Base-by-base conservation (phyloP, 2,113 vertebrate genomes). In the Bubo blakistoni region DNA sequence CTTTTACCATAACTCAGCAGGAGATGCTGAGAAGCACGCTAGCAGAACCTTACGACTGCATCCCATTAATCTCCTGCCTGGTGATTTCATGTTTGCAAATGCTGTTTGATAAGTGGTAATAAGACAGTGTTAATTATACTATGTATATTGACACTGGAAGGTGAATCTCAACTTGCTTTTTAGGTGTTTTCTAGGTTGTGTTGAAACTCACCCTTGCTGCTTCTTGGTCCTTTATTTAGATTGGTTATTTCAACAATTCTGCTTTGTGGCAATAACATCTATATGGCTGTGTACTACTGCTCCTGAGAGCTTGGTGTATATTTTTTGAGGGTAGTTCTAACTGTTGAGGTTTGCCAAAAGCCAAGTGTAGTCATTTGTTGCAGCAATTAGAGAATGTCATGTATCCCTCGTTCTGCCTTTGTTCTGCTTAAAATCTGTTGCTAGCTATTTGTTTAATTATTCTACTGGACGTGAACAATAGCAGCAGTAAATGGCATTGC, bases 341-440 rank as follows among this genome's bases (percentile, higher is more conserved):
- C 52, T 70, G 38, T 42, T 84, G 25, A 81, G 51, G 70, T 79
- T 88, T 93, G 76, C 87, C 91, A 89, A 83, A 82, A 81, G 82
- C 70, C 76, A 91, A 89, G 20, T 4, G 32, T 7, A 59, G 12
- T 47, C 18, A 40, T 84, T 89, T 66, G 49, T 69, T 90, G 46
- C 62, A 92, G 80, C 79, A 55, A 42, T 69, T 69, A 81, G 24
- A 54, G n/a, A 90, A 38, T 54, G 47, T 63, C 62, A 78, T 6
- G 6, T 81, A 30, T 61, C 71, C 63, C 65, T 86, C 0, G 0
- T 71, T 77, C 67, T 84, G 87, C 76, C 67, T 95, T 92, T 59
- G 62, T 88, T 90, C 78, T 79, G 88, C 73, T 92, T 74, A 20
- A 88, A 84, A 81, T 82, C 86, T 91, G 61, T 89, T 84, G 80